Conservation (phyloP, 1,140 invertebrate genomes). For the Drosophila parvula region DNA sequence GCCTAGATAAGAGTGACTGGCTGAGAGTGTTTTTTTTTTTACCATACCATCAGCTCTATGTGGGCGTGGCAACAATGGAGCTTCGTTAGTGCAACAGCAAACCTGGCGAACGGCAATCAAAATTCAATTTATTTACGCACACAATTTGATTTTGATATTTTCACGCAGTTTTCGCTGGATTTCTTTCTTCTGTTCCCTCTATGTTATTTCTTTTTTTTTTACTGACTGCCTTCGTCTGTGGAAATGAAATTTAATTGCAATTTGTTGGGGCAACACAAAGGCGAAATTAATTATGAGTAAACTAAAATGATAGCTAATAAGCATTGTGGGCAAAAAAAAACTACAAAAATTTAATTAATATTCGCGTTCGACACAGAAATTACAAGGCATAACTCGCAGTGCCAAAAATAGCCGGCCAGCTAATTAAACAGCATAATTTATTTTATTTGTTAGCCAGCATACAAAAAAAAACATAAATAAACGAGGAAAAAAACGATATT, state of each 20-base stretch:
- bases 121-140: constrained; percentile 68
- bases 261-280: constrained; percentile 41
- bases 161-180: constrained; percentile 19
- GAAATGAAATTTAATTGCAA: constrained; percentile 53
- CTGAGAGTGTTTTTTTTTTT: constrained; percentile 7
- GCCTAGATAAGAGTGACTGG: constrained; percentile 42
- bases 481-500: constrained; percentile 7
- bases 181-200: constrained; percentile 13
- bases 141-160: constrained; percentile 66
- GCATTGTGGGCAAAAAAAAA: constrained; percentile 36
- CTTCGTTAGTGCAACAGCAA: constrained; percentile 70
- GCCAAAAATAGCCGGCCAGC: constrained; percentile 46
- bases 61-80: constrained; percentile 61
- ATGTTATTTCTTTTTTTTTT: constrained; percentile 6
- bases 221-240: not conserved
- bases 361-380: constrained; percentile 34
- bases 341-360: constrained; percentile 53
- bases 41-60: not conserved
- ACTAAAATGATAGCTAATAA: constrained; percentile 48
- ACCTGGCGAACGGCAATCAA: constrained; percentile 62
- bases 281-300: constrained; percentile 45
- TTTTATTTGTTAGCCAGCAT: constrained; percentile 47
- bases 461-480: constrained; percentile 23
- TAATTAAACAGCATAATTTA: constrained; percentile 72
- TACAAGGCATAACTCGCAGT: constrained; percentile 23